phyloP scores from a whole-genome alignment of 2,797 vertebrate species.

The Anguilla obscura region DNA sequence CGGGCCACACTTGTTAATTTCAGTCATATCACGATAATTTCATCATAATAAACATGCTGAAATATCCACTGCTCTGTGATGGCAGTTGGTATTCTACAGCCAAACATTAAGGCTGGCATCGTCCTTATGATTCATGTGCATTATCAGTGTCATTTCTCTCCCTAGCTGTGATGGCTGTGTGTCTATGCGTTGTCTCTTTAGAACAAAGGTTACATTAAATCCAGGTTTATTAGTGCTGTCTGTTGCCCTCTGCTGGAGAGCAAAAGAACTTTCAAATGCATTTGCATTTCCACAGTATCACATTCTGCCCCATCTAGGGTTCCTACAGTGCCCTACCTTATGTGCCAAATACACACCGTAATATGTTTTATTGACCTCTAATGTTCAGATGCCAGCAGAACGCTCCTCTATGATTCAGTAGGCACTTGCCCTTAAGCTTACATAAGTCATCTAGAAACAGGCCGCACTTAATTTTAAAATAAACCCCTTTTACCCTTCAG shows the following conservation, averaged over 20 bases:
- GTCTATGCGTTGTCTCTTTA: neutral
- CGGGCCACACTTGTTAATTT: neutral
- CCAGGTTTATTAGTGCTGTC: neutral
- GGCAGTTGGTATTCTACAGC: neutral
- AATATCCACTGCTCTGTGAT: neutral
- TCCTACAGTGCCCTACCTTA: neutral
- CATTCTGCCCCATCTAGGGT: neutral
- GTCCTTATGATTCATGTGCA: neutral
- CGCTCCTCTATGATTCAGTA: neutral
- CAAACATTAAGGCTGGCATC: neutral
- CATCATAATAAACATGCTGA: neutral
- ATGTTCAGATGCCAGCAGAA: neutral
- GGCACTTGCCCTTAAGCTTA: neutral
- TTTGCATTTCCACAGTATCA: neutral
- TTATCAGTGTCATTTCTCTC: neutral
- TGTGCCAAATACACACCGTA: neutral
- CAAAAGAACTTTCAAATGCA: neutral
- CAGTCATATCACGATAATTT: neutral
- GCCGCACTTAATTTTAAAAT: neutral
- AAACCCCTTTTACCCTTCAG: neutral
- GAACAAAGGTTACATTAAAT: neutral
- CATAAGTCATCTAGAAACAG: neutral
- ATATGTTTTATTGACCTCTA: neutral
- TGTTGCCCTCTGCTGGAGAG: constrained; percentile 42
- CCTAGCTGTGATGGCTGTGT: constrained; percentile 17